These are phyloP conservation scores for Andinoacara biseriatus DNA, from an alignment of 2,113 vertebrate genomes.

Conservation along the genomic window DNA sequence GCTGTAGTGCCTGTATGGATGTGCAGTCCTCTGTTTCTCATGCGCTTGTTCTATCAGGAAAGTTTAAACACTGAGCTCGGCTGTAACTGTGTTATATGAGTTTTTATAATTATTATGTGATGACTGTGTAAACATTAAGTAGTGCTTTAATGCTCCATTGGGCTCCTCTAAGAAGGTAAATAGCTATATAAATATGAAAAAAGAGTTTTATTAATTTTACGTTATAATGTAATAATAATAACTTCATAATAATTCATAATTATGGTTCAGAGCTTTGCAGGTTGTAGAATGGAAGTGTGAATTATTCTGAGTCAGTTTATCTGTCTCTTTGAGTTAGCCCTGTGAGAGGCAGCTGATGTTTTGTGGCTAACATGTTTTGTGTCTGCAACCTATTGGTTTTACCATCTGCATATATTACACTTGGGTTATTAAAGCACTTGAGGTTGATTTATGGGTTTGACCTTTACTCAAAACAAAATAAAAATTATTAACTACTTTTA, in stretches of 20 bases:
- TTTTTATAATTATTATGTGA: neutral
- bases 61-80: accelerated
- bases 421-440: neutral
- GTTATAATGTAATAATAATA: neutral
- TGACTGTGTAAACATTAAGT: accelerated
- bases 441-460: slow-evolving; percentile 9
- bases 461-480: neutral
- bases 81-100: neutral
- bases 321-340: neutral
- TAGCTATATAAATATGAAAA: neutral
- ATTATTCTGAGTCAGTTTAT: accelerated
- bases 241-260: neutral
- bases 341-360: neutral
- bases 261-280: neutral
- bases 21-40: neutral
- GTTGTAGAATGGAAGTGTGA: neutral
- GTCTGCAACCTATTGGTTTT: neutral
- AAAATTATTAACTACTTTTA: neutral
- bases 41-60: neutral
- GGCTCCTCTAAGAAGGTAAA: neutral
- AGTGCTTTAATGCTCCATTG: neutral
- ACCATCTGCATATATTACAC: neutral
- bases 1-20: neutral
- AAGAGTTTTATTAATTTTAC: neutral
- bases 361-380: neutral